phyloP scores from a whole-genome alignment of 2,113 vertebrate genomes.

The Phrynosoma blainvillii region DNA sequence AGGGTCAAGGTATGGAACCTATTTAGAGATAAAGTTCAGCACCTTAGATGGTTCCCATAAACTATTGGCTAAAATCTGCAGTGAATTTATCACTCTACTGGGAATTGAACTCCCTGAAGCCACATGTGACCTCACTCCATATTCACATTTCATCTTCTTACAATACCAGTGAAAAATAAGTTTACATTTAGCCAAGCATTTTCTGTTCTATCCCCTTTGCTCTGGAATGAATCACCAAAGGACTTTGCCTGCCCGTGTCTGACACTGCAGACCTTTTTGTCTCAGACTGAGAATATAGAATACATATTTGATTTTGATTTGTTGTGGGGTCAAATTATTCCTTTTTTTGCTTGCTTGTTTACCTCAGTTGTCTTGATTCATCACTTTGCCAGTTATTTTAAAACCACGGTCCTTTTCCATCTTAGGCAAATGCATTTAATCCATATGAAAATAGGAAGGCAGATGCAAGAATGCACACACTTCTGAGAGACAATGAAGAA shows the following conservation, averaged over 20 bases:
- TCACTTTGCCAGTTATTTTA: neutral
- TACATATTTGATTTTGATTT: neutral
- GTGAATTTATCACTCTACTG: too few species aligned
- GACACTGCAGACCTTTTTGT: neutral
- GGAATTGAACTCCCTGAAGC: too few species aligned
- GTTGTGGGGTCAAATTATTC: neutral
- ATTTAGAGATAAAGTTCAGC: too few species aligned
- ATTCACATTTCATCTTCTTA: too few species aligned
- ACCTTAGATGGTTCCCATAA: too few species aligned
- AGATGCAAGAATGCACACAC: neutral
- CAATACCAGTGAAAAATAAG: too few species aligned
- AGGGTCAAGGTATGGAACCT: too few species aligned
- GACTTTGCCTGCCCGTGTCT: neutral
- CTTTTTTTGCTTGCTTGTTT: too few species aligned
- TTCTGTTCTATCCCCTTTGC: neutral
- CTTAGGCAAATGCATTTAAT: neutral
- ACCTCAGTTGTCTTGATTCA: neutral
- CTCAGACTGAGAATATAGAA: neutral
- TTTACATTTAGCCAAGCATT: too few species aligned
- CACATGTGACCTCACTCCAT: too few species aligned
- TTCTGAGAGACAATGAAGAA: neutral
- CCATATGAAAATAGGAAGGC: neutral
- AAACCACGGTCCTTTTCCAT: neutral
- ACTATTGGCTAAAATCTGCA: too few species aligned
- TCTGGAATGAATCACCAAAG: neutral